Evolutionary conservation across 37 sponge, comb jelly and placozoan genomes (phyloP).

Genomic region (Lycopodina hypogea): DNA sequence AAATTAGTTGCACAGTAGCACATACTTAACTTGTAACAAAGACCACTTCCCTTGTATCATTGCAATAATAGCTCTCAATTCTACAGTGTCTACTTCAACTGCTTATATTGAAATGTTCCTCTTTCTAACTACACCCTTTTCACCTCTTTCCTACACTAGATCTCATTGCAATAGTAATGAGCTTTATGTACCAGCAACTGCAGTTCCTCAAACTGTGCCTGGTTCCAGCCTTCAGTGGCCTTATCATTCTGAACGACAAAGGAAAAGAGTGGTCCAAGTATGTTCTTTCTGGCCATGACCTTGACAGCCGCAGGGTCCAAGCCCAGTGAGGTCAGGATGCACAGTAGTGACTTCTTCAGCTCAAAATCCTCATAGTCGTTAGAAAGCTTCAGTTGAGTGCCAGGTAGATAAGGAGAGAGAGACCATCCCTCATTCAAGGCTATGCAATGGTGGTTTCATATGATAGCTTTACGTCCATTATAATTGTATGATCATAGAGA

Average conservation of each 20-base stretch:
- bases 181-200: conserved; percentile 93
- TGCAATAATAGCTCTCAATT: no score
- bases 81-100: no score
- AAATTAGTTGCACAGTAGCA: no score
- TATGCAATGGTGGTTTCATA: not conserved
- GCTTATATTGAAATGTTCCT: no score
- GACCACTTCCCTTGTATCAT: not conserved
- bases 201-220: conserved; percentile 97
- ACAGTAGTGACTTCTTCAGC: conserved; percentile 84
- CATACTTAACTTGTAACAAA: not conserved
- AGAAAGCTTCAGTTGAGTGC: conserved; percentile 44
- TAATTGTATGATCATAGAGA: no score
- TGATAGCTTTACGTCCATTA: no score
- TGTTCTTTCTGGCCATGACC: conserved; percentile 69
- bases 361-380: conserved; percentile 93
- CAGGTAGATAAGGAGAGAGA: no score
- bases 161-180: no score
- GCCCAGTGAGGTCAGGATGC: conserved; percentile 66
- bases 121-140: no score
- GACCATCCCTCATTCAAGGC: conserved; percentile 10
- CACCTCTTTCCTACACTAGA: no score
- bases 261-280: conserved; percentile 80
- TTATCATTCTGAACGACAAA: conserved; percentile 89
- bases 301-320: conserved; percentile 61
- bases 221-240: conserved; percentile 69